Conservation (phyloP, 1,140 invertebrate genomes). For the Neotoxoptera formosana region DNA sequence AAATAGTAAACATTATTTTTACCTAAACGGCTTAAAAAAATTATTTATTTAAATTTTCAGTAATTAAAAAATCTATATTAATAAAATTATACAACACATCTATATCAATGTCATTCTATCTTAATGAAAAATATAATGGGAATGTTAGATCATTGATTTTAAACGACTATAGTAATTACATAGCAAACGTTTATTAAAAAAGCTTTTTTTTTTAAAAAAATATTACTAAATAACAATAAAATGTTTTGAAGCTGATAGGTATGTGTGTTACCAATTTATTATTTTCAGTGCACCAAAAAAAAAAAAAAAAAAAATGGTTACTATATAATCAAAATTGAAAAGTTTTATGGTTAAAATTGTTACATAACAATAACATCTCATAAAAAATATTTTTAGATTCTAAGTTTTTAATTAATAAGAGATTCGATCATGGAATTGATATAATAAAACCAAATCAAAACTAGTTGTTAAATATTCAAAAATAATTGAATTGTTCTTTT, state of each 20-base stretch:
- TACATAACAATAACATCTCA: background rate
- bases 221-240: conserved; percentile 12
- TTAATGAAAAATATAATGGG: conserved; percentile 13
- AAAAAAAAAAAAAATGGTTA: background rate
- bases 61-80: background rate
- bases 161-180: background rate
- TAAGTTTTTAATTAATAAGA: background rate
- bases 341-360: background rate
- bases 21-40: background rate
- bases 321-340: background rate
- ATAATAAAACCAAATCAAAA: background rate
- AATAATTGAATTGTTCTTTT: background rate
- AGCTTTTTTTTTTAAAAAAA: background rate
- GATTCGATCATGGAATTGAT: background rate
- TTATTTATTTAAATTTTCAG: background rate
- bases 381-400: background rate
- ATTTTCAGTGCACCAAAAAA: background rate
- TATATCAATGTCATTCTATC: background rate
- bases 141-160: background rate
- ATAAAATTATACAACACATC: background rate
- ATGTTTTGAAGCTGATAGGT: background rate
- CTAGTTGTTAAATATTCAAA: background rate
- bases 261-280: background rate
- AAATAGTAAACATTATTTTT: background rate
- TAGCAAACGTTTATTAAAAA: background rate